phyloP scores from a whole-genome alignment of 1,140 invertebrate genomes.

The Diorhabda elongata region DNA sequence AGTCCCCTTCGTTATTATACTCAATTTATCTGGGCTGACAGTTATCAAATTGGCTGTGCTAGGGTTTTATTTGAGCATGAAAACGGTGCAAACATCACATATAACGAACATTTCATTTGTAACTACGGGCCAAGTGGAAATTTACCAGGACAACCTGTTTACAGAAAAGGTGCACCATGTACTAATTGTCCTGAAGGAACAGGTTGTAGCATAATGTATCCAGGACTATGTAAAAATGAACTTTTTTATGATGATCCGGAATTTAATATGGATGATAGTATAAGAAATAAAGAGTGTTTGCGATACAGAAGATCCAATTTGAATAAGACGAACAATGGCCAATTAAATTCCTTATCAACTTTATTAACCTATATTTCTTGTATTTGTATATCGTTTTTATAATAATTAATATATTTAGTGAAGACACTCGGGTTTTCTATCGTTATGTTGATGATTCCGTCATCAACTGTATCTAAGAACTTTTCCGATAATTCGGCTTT shows the following conservation, averaged over 20 bases:
- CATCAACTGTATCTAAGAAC: too few relatives aligned
- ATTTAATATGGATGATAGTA: too few relatives aligned
- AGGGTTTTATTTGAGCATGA: constrained; percentile 35
- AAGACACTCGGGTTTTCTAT: not conserved
- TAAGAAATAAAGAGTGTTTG: too few relatives aligned
- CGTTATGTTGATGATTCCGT: not conserved
- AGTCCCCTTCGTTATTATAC: constrained; percentile 40
- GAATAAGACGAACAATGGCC: too few relatives aligned
- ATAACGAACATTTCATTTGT: constrained; percentile 43
- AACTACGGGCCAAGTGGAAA: constrained; percentile 51
- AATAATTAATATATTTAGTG: not conserved
- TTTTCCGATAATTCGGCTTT: too few relatives aligned
- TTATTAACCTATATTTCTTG: too few relatives aligned
- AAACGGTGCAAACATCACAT: constrained; percentile 23
- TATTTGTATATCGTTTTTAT: too few relatives aligned
- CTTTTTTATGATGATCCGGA: constrained; percentile 6
- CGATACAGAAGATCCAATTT: too few relatives aligned
- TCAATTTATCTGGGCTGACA: constrained; percentile 50
- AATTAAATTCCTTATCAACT: too few relatives aligned
- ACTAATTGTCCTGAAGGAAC: constrained; percentile 35
- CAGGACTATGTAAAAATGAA: constrained; percentile 33
- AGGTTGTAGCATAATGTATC: constrained; percentile 34
- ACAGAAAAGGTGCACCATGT: constrained; percentile 36
- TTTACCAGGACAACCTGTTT: constrained; percentile 37
- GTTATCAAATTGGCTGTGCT: constrained; percentile 42